Base-by-base conservation (phyloP, 2,888 invertebrate species). In the Amiota minor region DNA sequence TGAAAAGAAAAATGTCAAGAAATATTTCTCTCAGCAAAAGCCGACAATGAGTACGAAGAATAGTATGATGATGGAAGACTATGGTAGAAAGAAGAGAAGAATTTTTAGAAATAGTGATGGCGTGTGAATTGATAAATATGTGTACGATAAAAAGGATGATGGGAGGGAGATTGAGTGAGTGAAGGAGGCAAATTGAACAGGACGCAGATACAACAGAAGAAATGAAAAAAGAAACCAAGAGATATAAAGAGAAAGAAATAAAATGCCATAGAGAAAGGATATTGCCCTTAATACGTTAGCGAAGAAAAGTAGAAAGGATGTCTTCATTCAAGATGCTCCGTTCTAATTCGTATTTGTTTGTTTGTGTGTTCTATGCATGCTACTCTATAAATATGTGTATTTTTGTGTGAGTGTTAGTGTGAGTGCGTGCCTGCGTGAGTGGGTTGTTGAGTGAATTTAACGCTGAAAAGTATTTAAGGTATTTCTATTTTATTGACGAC, bases 401-500 rank as follows among this genome's bases (percentile, higher is more conserved):
- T 8, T 2, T 35, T 35, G 61, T 18, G 2, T 16, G 65, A 49
- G 55, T 16, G 2, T n/a, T 9, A 47, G 56, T 59, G 11, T 59
- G 23, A 61, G 47, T 20, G 59, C 16, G 49, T 46, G 70, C n/a
- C 59, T 64, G 59, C 46, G 56, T 18, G 35, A 62, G 47, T 70
- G 77, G 55, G 68, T 47, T 56, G 23, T 11, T 50, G 68, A 61
- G 69, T 74, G 35, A 35, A 35, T 35, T 35, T 35, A 35, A 8
- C 6, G 70, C 75, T 75, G 65, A 70, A 83, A 35, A 77, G 80
- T 75, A 83, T 83, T 82, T 76, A 77, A 69, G 78, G 84, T 74
- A 83, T 85, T 85, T 78, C 72, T 76, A 77, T 80, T 74, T 85
- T 83, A 75, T 77, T 72, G 70, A 35, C 35, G 35, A 2, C 35